Conservation (phyloP, 2,888 invertebrate species). For the Latrodectus elegans region DNA sequence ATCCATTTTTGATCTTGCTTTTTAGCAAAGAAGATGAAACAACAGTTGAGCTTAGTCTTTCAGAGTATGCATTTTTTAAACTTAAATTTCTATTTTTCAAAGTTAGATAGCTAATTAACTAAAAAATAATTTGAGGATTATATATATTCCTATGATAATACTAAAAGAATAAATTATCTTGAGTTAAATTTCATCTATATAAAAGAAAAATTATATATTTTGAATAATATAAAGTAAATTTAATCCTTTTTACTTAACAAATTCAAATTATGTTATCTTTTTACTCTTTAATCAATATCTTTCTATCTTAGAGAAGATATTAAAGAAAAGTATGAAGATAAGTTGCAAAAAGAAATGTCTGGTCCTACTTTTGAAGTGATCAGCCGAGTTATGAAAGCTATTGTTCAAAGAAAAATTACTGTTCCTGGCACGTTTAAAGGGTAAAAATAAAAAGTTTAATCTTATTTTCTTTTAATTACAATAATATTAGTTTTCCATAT, state of each 20-base stretch:
- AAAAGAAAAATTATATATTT: not conserved
- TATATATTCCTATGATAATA: not conserved
- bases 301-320: slow-evolving; percentile 83
- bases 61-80: slow-evolving; percentile 82
- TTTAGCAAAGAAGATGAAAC: slow-evolving; percentile 97
- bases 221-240: not conserved
- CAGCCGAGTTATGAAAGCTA: slow-evolving; percentile 95
- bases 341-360: slow-evolving; percentile 89
- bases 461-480: too few relatives aligned
- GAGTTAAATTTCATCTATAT: too few relatives aligned
- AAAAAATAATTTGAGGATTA: not conserved
- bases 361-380: slow-evolving; percentile 97
- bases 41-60: slow-evolving; percentile 90
- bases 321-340: slow-evolving; percentile 93
- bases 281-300: not conserved
- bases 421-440: slow-evolving; percentile 94
- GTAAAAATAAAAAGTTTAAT: slow-evolving; percentile 77
- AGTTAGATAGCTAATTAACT: not conserved
- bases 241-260: not conserved
- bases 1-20: slow-evolving; percentile 94
- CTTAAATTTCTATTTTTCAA: not conserved
- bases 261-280: slow-evolving; percentile 11
- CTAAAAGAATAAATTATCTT: not conserved
- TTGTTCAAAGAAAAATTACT: slow-evolving; percentile 94
- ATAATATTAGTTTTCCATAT: not conserved